Percentiles rank a stretch among this genome's conserved stretches.
Evolutionary conservation across 2,113 vertebrate species (phyloP).

Genomic region (Catagonus wagneri): DNA sequence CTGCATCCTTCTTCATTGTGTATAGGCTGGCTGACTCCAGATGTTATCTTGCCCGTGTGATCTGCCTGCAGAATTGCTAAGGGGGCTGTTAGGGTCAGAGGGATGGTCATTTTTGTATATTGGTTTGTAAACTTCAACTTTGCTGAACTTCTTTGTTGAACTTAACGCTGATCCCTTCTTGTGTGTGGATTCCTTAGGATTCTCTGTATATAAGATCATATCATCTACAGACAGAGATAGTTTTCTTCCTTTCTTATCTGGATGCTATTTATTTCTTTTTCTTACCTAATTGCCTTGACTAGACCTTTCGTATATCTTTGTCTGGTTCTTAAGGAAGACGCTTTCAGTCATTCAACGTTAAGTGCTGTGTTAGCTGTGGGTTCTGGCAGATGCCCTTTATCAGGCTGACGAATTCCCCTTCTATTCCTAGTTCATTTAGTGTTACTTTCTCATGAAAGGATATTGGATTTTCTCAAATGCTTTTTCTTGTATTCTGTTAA

Average conservation of each 20-base stretch:
- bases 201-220: background rate
- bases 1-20: too few species aligned
- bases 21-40: too few species aligned
- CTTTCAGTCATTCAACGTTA: background rate
- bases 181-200: background rate
- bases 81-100: too few species aligned
- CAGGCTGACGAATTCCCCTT: background rate
- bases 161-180: background rate
- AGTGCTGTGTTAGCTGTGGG: background rate
- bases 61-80: too few species aligned
- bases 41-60: too few species aligned
- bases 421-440: background rate
- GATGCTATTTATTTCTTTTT: background rate
- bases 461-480: constrained; percentile 12
- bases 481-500: constrained; percentile 10
- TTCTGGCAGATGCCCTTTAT: background rate
- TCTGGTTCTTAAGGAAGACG: background rate
- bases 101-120: background rate
- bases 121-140: background rate
- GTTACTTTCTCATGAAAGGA: background rate
- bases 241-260: background rate
- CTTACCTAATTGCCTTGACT: background rate
- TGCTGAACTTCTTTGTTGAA: background rate
- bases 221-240: background rate
- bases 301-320: background rate